A percentile compares a stretch with the other conserved stretches of the same genome.
Conservation (phyloP, 2,888 invertebrate genomes). For the Lampropteryx suffumata region DNA sequence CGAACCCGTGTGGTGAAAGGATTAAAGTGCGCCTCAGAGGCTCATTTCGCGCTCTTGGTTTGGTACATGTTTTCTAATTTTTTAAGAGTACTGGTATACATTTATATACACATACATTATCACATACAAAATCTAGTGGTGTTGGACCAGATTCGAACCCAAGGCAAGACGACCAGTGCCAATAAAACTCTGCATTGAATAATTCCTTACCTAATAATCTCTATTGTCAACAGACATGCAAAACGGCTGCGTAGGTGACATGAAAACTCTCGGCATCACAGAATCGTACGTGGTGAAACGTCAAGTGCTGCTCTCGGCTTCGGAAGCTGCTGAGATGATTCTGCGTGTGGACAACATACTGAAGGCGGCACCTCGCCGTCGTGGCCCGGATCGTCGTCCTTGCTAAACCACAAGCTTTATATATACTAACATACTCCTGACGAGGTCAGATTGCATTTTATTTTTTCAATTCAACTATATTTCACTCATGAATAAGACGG, state of each 20-base stretch:
- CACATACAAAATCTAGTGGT: too few species aligned
- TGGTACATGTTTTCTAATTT: too few species aligned
- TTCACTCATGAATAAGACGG: too few species aligned
- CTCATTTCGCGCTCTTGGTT: too few species aligned
- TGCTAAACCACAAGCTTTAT: constrained; percentile 80
- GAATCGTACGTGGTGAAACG: constrained; percentile 99
- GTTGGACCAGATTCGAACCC: too few species aligned
- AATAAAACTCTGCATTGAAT: too few species aligned
- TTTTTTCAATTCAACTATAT: background rate
- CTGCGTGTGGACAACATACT: constrained; percentile 98
- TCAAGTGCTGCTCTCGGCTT: constrained; percentile 96
- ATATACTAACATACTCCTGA: background rate
- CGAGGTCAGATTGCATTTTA: constrained; percentile 9
- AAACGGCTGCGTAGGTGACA: constrained; percentile 92
- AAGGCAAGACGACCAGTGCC: too few species aligned
- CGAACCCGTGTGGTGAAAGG: too few species aligned
- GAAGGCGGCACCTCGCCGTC: constrained; percentile 93
- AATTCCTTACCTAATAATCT: too few species aligned
- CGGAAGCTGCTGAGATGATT: constrained; percentile 99
- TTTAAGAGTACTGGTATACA: too few species aligned
- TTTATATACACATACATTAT: too few species aligned
- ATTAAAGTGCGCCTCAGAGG: too few species aligned
- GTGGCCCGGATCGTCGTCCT: constrained; percentile 92
- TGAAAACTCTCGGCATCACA: constrained; percentile 95
- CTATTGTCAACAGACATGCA: constrained; percentile 88